Evolutionary conservation across 2,888 invertebrate species (phyloP), one percentile per base, ranked within the genome.

Genomic region (Drosophila robusta): DNA sequence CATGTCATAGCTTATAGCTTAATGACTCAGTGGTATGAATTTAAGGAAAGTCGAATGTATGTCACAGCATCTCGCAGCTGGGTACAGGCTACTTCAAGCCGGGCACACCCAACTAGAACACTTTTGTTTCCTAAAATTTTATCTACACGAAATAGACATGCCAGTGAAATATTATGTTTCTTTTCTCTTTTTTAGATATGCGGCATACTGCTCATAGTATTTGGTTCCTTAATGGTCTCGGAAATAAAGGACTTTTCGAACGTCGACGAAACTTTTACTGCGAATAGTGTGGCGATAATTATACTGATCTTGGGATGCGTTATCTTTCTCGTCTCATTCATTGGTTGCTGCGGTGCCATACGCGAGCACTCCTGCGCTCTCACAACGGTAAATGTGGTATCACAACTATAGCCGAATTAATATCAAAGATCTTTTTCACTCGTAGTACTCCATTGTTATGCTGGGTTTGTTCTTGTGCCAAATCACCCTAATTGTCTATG

Each of bases 331-430:
- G 95, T 97, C 72, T 95, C 97, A 0, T 97, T 97, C 93, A 95
- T 97, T 90, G 98, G 97, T 69, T 98, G 98, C 93, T 97, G 97
- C 90, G 97, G 98, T 34, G 97, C 98, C 11, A 95, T 96, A 77
- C 94, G 96, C 74, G 97, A 98, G 92, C 96, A 96, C 90, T 95
- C 96, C 90, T 97, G 97, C 93, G 96, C 97, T 94, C 94, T 96
- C 52, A 94, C 96, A 91, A 95, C 96, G 89, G 97, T 97, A 93
- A 94, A 7, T 55, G 22, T 2, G 8, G 6, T 24, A 14, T 36
- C 4, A 4, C 0, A 6, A 14, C 4, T 16, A 4, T 4, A 8
- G 16, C 3, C 9, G 24, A n/a, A 34, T 6, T 7, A 41, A 11
- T 12, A 12, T 0, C 4, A 11, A 26, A 16, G 18, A 26, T 51